phyloP scores from a whole-genome alignment of 2,797 vertebrate species.

The Notolabrus celidotus region DNA sequence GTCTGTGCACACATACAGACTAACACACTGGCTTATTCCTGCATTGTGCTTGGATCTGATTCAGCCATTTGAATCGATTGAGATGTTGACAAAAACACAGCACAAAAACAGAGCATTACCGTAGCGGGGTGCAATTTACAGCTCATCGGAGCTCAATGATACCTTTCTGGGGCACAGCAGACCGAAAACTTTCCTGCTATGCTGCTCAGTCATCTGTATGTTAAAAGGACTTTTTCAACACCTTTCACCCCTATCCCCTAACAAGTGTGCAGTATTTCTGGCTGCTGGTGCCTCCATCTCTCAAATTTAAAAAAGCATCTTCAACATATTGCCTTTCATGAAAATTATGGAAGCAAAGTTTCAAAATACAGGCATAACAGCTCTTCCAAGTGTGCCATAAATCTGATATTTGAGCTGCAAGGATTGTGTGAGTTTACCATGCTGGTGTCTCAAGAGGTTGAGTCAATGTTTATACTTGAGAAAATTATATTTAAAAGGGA shows the following conservation, averaged over 20 bases:
- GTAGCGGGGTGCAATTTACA: constrained; percentile 46
- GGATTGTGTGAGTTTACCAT: background rate
- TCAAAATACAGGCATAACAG: background rate
- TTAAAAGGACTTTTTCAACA: constrained; percentile 29
- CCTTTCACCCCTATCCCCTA: background rate
- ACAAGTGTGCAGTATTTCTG: background rate
- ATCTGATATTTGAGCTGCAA: background rate
- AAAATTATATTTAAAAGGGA: too few relatives aligned
- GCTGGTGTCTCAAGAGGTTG: background rate
- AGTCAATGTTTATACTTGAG: too few relatives aligned
- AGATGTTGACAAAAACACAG: constrained; percentile 45
- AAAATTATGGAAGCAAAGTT: background rate
- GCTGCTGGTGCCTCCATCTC: too few relatives aligned
- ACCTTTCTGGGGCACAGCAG: constrained; percentile 19
- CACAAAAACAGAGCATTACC: constrained; percentile 30
- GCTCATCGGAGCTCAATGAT: constrained; percentile 38
- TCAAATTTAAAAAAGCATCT: background rate
- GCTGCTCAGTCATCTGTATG: constrained; percentile 7
- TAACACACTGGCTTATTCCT: background rate
- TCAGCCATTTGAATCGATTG: constrained; percentile 17
- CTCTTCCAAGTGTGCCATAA: background rate
- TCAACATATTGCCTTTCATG: background rate
- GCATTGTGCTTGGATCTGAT: background rate
- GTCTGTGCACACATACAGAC: background rate
- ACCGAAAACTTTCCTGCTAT: constrained; percentile 12